A percentile compares a stretch with the other conserved stretches of the same genome.
These are phyloP conservation scores for Lasioglossum baleicum DNA, from an alignment of 1,140 invertebrate species.

Conservation along the genomic window DNA sequence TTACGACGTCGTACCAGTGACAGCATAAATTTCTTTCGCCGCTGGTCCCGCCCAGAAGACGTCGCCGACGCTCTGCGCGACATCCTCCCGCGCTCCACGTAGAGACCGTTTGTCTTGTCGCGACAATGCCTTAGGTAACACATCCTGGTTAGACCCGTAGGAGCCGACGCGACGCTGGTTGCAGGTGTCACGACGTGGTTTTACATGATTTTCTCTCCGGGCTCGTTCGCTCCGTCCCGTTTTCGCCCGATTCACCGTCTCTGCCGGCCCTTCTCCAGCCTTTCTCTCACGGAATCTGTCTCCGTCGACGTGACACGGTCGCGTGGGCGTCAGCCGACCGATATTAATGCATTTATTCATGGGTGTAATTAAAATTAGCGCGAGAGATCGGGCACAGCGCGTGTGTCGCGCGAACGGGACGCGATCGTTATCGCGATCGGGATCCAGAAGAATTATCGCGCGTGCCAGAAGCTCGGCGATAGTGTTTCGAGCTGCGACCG, in stretches of 20 bases:
- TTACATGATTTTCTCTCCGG: slow-evolving; percentile 15
- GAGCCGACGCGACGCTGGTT: slow-evolving; percentile 23
- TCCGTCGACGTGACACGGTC: slow-evolving; percentile 6
- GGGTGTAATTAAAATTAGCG: slow-evolving; percentile 63
- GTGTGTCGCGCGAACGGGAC: slow-evolving; percentile 4
- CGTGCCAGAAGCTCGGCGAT: slow-evolving; percentile 8
- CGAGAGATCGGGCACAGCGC: neutral
- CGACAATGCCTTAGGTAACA: slow-evolving; percentile 33
- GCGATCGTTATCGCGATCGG: slow-evolving; percentile 56
- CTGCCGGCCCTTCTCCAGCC: neutral
- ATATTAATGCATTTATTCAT: slow-evolving; percentile 64
- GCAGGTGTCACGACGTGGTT: slow-evolving; percentile 35
- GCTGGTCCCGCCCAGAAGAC: neutral
- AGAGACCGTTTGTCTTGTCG: slow-evolving; percentile 34
- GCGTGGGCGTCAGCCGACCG: slow-evolving; percentile 40
- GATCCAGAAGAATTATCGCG: slow-evolving; percentile 52
- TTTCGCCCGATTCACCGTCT: neutral
- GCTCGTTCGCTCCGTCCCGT: neutral
- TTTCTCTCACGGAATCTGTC: neutral
- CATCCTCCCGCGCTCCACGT: neutral
- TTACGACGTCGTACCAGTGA: too few species aligned
- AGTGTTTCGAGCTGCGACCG: neutral
- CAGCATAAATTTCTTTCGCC: slow-evolving; percentile 27
- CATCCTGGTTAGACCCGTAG: slow-evolving; percentile 31
- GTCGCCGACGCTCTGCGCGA: neutral